phyloP scores from a whole-genome alignment of 35 echinoderm and acorn worm genomes.

The Lytechinus variegatus region DNA sequence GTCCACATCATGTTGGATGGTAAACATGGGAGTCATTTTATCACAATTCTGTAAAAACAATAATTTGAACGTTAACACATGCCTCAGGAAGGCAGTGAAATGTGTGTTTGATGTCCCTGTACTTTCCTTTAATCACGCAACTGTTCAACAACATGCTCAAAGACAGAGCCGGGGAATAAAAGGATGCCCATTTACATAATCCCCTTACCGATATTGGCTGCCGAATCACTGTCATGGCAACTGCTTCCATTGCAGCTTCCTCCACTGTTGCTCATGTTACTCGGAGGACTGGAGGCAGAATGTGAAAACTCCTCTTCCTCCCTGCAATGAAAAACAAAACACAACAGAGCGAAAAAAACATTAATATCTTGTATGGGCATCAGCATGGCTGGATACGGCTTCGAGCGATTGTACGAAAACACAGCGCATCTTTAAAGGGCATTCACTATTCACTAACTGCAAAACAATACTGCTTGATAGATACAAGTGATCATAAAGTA shows the following conservation, averaged over 20 bases:
- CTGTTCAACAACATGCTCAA: background rate
- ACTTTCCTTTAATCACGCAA: background rate
- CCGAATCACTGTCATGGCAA: constrained; percentile 94
- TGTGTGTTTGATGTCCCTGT: background rate
- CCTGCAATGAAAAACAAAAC: constrained; percentile 61
- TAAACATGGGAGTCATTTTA: too few relatives aligned
- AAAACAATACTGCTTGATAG: too few relatives aligned
- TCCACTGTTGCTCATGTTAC: constrained; percentile 99
- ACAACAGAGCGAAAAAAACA: background rate
- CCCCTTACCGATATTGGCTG: constrained; percentile 87
- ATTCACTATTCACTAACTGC: too few relatives aligned
- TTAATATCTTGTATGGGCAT: background rate
- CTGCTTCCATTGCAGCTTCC: constrained; percentile 93
- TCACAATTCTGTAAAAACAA: too few relatives aligned
- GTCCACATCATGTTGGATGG: background rate
- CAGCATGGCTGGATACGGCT: background rate
- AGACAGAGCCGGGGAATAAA: background rate
- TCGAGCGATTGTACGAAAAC: background rate
- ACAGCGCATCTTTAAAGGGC: background rate
- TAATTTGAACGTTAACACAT: background rate
- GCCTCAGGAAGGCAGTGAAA: background rate
- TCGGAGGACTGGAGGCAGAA: constrained; percentile 79
- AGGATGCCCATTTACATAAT: background rate
- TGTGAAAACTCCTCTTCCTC: constrained; percentile 99
- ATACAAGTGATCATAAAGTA: too few relatives aligned